These are phyloP conservation scores for Oreotrochilus melanogaster DNA, from an alignment of 2,113 vertebrate species.

Conservation along the genomic window DNA sequence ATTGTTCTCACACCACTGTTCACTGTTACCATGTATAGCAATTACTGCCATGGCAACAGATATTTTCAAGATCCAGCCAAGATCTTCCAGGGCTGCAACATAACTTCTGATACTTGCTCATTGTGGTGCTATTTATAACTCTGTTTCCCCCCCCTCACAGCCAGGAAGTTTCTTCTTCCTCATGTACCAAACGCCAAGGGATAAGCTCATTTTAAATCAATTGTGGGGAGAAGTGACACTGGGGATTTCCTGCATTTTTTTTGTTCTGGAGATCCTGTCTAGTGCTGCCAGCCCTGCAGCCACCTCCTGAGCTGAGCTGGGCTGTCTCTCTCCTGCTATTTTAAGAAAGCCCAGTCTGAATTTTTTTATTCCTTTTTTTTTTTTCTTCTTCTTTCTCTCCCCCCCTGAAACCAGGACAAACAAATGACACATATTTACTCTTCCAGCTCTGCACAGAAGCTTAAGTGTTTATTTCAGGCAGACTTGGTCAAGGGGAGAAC, in stretches of 20 bases:
- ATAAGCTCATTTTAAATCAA: slow-evolving; percentile 47
- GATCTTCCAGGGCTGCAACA: slow-evolving; percentile 14
- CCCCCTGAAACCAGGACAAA: background rate
- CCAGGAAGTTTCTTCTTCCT: slow-evolving; percentile 66
- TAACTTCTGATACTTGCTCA: slow-evolving; percentile 51
- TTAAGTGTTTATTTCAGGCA: background rate
- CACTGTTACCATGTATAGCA: slow-evolving; percentile 49
- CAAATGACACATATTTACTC: background rate
- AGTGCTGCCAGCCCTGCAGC: background rate
- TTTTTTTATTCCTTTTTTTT: background rate
- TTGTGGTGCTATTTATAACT: slow-evolving; percentile 67
- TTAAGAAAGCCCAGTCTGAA: background rate
- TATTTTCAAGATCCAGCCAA: slow-evolving; percentile 37
- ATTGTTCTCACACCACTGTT: slow-evolving; percentile 46
- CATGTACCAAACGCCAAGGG: background rate
- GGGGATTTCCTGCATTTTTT: slow-evolving; percentile 36
- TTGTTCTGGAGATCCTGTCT: slow-evolving; percentile 47
- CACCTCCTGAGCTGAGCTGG: background rate
- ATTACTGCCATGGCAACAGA: slow-evolving; percentile 53
- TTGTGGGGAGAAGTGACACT: slow-evolving; percentile 37
- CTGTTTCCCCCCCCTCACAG: background rate
- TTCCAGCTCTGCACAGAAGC: background rate
- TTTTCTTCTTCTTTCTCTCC: no score
- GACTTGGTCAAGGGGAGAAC: background rate
- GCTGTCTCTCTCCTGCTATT: background rate